phyloP scores from a whole-genome alignment of 2,797 vertebrate genomes.

The Sciaenops ocellatus region DNA sequence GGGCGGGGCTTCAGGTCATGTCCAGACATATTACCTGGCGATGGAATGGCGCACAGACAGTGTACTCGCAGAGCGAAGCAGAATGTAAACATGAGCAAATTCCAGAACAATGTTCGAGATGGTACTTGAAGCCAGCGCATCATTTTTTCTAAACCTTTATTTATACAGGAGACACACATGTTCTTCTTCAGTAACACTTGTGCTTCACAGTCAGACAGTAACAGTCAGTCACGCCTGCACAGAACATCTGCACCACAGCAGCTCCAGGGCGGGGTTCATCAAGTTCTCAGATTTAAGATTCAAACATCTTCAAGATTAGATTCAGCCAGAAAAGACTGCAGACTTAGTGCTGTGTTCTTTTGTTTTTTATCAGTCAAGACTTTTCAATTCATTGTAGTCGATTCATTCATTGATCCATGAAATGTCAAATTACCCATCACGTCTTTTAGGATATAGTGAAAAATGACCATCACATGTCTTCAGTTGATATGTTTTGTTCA shows the following conservation, averaged over 20 bases:
- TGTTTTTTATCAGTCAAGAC: background rate
- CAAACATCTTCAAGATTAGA: background rate
- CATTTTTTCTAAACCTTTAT: constrained; percentile 48
- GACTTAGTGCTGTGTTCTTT: background rate
- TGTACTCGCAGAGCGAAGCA: constrained; percentile 19
- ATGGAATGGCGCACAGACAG: constrained; percentile 30
- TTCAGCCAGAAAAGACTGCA: background rate
- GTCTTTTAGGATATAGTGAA: no score
- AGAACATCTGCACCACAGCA: constrained; percentile 10
- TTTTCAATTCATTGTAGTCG: background rate
- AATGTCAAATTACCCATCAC: background rate
- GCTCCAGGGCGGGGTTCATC: background rate
- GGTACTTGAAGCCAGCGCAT: constrained; percentile 38
- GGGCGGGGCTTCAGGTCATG: constrained; percentile 71
- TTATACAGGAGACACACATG: constrained; percentile 46
- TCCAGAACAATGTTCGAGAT: constrained; percentile 64
- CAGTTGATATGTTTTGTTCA: no score
- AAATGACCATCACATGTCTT: no score
- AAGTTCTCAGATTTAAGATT: no score
- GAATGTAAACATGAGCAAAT: constrained; percentile 73
- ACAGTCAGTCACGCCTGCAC: constrained; percentile 27
- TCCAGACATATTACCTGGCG: constrained; percentile 81
- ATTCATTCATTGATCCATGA: background rate
- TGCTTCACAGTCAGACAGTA: background rate
- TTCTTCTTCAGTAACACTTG: constrained; percentile 35